phyloP scores from a whole-genome alignment of 2,888 invertebrate genomes.

The Drosophila greeni region DNA sequence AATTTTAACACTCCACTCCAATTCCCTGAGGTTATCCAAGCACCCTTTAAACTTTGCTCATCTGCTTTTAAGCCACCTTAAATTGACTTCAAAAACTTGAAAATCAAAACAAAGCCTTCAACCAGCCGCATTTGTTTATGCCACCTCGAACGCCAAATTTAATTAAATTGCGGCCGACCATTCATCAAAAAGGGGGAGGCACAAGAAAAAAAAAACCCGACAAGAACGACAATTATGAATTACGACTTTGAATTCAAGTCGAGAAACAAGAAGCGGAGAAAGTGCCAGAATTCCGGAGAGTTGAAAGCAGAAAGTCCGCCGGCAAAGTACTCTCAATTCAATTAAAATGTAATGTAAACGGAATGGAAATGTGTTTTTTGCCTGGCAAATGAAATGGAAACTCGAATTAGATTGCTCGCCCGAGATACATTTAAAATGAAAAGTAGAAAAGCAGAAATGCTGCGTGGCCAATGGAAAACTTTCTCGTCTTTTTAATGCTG shows the following conservation, averaged over 20 bases:
- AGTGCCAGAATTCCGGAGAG: constrained; percentile 28
- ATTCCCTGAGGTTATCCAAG: neutral
- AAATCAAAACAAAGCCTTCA: constrained; percentile 21
- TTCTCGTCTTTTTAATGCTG: constrained; percentile 16
- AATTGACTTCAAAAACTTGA: neutral
- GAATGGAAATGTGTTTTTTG: constrained; percentile 30
- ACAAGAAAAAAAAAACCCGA: constrained; percentile 20
- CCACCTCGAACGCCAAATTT: constrained; percentile 39
- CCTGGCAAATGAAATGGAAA: constrained; percentile 41
- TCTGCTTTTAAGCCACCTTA: constrained; percentile 5
- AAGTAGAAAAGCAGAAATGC: constrained; percentile 28
- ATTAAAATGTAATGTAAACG: constrained; percentile 55
- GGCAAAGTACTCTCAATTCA: constrained; percentile 49
- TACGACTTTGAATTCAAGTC: constrained; percentile 44
- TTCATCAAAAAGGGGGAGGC: constrained; percentile 44
- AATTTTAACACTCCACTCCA: neutral
- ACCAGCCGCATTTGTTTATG: constrained; percentile 37
- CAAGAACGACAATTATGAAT: constrained; percentile 56
- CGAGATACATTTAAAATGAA: constrained; percentile 37
- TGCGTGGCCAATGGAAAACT: constrained; percentile 17
- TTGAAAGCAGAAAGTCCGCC: constrained; percentile 25
- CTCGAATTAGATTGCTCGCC: constrained; percentile 28
- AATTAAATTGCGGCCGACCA: constrained; percentile 55
- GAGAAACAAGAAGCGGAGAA: constrained; percentile 23
- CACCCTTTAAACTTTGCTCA: constrained; percentile 1